Evolutionary conservation across 2,113 vertebrate genomes (phyloP), one percentile per base, ranked within the genome.

Genomic region (Mastomys coucha): DNA sequence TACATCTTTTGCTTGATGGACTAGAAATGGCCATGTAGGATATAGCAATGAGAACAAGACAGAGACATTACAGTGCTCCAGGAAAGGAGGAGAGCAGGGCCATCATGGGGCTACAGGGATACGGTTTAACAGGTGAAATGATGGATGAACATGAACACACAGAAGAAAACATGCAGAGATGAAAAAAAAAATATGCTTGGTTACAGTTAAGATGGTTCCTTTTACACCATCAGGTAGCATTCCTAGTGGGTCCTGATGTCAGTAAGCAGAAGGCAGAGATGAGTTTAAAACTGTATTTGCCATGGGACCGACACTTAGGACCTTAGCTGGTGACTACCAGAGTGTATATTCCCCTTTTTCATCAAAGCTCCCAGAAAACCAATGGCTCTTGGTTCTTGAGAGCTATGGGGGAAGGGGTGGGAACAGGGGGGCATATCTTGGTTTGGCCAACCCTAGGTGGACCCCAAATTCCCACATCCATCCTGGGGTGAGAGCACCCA

Each of bases 151-250:
- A 65, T 20, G 89, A 93, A 84, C 60, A 91, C 69, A 45, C 11
- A 69, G 49, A 92, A 82, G 80, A 42, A 88, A 88, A 33, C 65
- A 69, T 65, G 69, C 73, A 89, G 82, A 96, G 85, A 75, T 20
- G 24, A 17, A 93, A 65, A 26, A 45, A 45, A 93, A 65, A 26
- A 45, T 4, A 31, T 51, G 81, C 76, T 12, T 75, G 53, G 49
- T 39, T 73, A 73, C 12, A n/a, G 51, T 67, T 70, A 4, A 20
- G 80, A 86, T 36, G 85, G 67, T 28, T 95, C 49, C 51, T 88
- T 73, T 78, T 36, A 63, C 19, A 31, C 39, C 31, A 3, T 51
- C 51, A 81, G 7, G 70, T 2, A 51, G 53, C 70, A 51, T 39
- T 73, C n/a, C 26, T 65, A 31, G 39, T 22, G 24, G 26, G 56